Evolutionary conservation across 2,797 vertebrate genomes (phyloP).

Genomic region (Thaleichthys pacificus): DNA sequence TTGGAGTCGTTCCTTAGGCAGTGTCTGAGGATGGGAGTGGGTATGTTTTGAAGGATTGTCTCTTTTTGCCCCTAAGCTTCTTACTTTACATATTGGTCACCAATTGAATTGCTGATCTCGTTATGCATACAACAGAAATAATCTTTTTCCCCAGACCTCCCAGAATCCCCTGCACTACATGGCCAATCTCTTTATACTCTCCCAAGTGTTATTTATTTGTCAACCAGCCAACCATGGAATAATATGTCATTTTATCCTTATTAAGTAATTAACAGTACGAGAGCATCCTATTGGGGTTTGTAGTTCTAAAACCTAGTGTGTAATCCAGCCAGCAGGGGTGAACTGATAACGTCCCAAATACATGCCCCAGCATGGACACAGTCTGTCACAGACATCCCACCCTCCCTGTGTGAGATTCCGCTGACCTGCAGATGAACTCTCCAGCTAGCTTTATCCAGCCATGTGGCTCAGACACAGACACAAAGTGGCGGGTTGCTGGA

Average conservation of each 20-base stretch:
- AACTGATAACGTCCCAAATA: background rate
- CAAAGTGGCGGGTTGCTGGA: background rate
- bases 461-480: background rate
- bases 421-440: constrained; percentile 20
- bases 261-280: background rate
- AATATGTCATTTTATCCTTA: background rate
- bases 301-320: background rate
- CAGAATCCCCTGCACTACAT: background rate
- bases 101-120: background rate
- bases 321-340: background rate
- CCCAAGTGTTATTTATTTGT: background rate
- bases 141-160: background rate
- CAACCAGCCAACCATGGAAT: background rate
- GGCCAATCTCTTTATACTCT: background rate
- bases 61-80: constrained; percentile 2
- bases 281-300: background rate
- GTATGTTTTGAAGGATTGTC: background rate
- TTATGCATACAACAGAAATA: background rate
- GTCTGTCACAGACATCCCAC: background rate
- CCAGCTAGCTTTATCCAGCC: background rate
- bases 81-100: constrained; percentile 11
- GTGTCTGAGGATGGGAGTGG: no score
- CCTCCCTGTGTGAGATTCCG: background rate
- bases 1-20: no score
- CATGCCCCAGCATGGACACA: background rate